A percentile compares a stretch with the other conserved stretches of the same genome.
Evolutionary conservation across 2,797 vertebrate species (phyloP).

Genomic region (Sternotherus odoratus): DNA sequence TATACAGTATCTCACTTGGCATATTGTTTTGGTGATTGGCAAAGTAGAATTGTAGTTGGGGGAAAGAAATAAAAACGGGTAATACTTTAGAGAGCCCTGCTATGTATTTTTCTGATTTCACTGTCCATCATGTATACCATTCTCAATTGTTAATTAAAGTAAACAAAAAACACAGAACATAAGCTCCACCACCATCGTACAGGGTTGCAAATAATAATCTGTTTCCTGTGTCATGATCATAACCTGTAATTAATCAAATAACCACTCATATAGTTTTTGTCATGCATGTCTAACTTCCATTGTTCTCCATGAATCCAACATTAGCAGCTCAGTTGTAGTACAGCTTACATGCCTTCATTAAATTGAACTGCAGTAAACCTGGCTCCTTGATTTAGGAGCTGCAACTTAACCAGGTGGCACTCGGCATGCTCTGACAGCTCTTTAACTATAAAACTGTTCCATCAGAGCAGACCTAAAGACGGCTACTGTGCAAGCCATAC

Average conservation of each 20-base stretch:
- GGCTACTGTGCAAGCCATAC: neutral
- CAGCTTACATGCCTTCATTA: neutral
- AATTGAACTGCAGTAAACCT: neutral
- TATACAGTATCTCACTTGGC: neutral
- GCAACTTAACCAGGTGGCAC: neutral
- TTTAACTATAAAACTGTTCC: neutral
- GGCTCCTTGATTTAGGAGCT: neutral
- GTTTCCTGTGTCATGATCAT: neutral
- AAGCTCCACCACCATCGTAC: neutral
- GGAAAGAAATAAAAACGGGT: neutral
- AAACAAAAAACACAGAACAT: neutral
- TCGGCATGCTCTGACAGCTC: neutral
- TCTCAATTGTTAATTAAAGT: neutral
- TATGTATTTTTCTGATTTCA: neutral
- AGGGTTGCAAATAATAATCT: neutral
- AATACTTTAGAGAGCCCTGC: neutral
- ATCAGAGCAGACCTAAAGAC: neutral
- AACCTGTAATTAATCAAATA: slow-evolving; percentile 12
- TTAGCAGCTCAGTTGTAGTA: neutral
- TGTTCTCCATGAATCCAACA: neutral
- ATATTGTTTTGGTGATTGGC: neutral
- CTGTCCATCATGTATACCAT: neutral
- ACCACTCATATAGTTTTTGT: neutral
- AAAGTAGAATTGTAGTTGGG: neutral
- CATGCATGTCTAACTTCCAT: neutral